Base-by-base conservation (phyloP, 2,797 vertebrate species). In the Xiphorhynchus erythropygius region DNA sequence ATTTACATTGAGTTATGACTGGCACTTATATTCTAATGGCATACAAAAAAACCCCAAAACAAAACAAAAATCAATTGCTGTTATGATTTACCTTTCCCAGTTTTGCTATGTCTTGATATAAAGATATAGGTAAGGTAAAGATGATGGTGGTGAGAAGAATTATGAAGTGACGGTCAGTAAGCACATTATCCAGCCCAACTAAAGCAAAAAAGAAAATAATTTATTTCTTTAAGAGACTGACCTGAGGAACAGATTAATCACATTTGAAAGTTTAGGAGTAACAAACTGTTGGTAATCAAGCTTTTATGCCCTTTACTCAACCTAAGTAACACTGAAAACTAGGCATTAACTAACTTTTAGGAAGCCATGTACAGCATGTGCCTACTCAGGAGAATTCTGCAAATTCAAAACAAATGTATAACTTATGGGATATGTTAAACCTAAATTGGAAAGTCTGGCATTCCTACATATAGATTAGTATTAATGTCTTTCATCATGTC, bases 101-200 rank as follows among this genome's bases (percentile, higher is more conserved):
- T 93, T 98, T 99, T 85, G 98, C 97, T 95, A 99, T 98, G 88
- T 99, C 98, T 88, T 97, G 98, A 96, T 98, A 99, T 60, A 99
- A 97, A 21, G 99, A 99, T 80, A 99, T 96, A 52, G 99, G 99
- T 83, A 99, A 94, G 5, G 98, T 99, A 96, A 99, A 98, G 22
- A 97, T 56, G 60, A 99, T 10, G 5, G 99, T 99, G 55, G 98
- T 98, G 57, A 98, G 81, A 53, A 98, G 71, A 96, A 99, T 99
- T 69, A 99, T 98, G 98, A 99, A 98, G 90, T 97, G 98, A 59
- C 99, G 98, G 60, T 99, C 97, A 56, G 98, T 98, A 59, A 99
- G 97, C 25, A 99, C 63, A 59, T 98, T 98, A 84, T 95, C 98
- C 49, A 98, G 97, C 82, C 98, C 98, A 94, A 99, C 99, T 99